Evolutionary conservation across 2,888 invertebrate species (phyloP), one percentile per base, ranked within the genome.

Genomic region (Cinara cedri): DNA sequence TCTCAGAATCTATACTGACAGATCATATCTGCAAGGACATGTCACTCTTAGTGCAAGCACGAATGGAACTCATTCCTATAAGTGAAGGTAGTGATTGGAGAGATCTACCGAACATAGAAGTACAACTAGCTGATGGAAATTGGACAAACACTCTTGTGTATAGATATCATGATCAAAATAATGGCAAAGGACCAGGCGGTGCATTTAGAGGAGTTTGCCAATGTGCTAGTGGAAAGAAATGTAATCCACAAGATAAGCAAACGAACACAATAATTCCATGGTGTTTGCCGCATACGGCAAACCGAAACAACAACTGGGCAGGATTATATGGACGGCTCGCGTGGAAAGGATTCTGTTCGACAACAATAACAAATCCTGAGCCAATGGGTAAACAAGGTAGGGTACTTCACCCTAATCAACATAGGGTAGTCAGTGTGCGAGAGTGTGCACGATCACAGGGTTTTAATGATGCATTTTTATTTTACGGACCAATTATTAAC

Each of bases 321-420:
- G 95, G 94, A 0, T 88, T 95, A 51, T 95, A 94, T 84, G 95
- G 88, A 1, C 89, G 95, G 49, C 86, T 95, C 14, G 90, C 91
- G 82, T 94, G 93, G 93, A 91, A 92, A 83, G 94, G 94, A 4
- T 93, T 91, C 87, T 95, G 94, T 86, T 91, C 91, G 83, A 95
- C 95, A 1, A 94, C 94, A 0, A 90, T 92, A 81, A 92, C 92
- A 42, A 94, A 94, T 87, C 94, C 95, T 24, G 94, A 95, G 85
- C 95, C 95, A 1, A 94, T 95, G 93, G 94, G 94, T 82, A 95
- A 95, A 88, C 94, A 94, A 87, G 95, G 95, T 72, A 89, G 93
- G 83, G 93, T 95, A 72, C 87, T 95, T 82, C 95, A 95, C 86
- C 94, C 95, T 3, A 90, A 89, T 84, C 92, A 93, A 85, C 87